Percentiles rank a stretch among this genome's conserved stretches.
phyloP scores from a whole-genome alignment of 2,113 vertebrate species.

The Ptilorrhoa leucosticta region DNA sequence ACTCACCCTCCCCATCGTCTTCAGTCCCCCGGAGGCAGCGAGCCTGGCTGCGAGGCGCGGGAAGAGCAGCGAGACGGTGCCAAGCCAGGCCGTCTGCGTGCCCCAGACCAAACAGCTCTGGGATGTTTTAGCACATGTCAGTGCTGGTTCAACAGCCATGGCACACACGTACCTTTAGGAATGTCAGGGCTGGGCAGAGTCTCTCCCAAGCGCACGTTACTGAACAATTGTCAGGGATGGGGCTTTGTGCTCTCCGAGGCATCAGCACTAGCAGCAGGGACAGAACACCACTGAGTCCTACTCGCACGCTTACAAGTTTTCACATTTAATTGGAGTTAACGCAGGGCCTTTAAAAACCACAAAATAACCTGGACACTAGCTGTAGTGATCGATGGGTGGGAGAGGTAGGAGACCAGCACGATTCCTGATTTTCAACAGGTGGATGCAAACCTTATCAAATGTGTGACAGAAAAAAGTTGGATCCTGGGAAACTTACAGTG shows the following conservation, averaged over 20 bases:
- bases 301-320: accelerated
- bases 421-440: neutral
- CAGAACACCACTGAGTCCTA: neutral
- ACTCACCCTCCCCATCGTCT: neutral
- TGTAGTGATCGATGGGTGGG: neutral
- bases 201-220: neutral
- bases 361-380: neutral
- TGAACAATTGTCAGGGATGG: accelerated
- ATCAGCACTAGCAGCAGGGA: neutral
- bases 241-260: neutral
- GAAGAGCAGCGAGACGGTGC: neutral
- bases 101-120: neutral
- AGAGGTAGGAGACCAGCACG: neutral
- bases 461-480: neutral
- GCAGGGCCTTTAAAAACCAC: neutral
- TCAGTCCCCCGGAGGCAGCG: neutral
- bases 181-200: neutral
- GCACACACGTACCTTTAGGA: neutral
- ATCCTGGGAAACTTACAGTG: neutral
- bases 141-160: neutral
- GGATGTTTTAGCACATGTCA: neutral
- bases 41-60: neutral
- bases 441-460: neutral
- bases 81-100: neutral
- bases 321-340: neutral